Evolutionary conservation across 2,888 invertebrate genomes (phyloP), one percentile per base, ranked within the genome.

Genomic region (Torymus tubicola): DNA sequence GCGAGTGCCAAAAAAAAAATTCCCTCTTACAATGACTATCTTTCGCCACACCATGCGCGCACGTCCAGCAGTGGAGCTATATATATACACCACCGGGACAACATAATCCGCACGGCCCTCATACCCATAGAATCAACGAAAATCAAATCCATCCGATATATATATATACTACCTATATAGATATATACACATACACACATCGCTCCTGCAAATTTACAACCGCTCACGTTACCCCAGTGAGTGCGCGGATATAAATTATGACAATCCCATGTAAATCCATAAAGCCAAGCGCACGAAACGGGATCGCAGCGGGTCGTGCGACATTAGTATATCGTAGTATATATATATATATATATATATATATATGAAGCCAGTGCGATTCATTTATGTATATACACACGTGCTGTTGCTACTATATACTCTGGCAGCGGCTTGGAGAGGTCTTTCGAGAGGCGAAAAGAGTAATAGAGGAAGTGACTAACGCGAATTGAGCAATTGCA

Each of bases 401-500:
- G 42, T 42, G 42, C 42, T 42, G 31, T 3, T 31, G 42, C 57
- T 60, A 55, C 64, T 60, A 57, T 31, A 71, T 61, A 8, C 42
- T 42, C 42, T 8, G 5, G 42, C 42, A 42, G 42, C 8, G 42
- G 42, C 5, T 42, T 8, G 42, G 42, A 8, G 42, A 42, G 57
- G 72, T 53, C 74, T 74, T 78, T 61, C 70, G 24, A 67, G 60
- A 52, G 57, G 53, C 74, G 24, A 74, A 78, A 74, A 71, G 68
- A 79, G 76, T 76, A 79, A 76, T 75, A 78, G 79, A 81, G 81
- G 78, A 81, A 81, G 76, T 81, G 78, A 79, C 78, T 81, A 81
- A 81, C 72, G 78, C 72, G 76, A 72, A 81, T 81, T 81, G 81
- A 81, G 81, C 79, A 81, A 81, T 81, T 79, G 81, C 68, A 64